phyloP scores from a whole-genome alignment of 2,888 invertebrate genomes.

The Apotomis betuletana region DNA sequence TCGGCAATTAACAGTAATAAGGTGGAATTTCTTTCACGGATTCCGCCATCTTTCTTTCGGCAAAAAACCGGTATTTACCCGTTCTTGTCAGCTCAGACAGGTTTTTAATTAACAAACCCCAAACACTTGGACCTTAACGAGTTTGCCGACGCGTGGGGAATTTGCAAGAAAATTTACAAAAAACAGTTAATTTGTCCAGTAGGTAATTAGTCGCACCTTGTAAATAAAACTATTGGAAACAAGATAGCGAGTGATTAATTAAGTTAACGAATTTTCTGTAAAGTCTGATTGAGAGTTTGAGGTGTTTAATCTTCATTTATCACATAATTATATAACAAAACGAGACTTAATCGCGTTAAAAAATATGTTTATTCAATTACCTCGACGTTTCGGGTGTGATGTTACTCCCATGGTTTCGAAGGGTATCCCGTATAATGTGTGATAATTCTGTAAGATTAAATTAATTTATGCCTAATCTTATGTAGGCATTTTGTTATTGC shows the following conservation, averaged over 20 bases:
- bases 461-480: no score
- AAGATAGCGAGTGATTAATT: background rate
- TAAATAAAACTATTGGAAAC: conserved; percentile 25
- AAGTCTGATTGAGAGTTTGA: background rate
- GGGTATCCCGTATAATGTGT: no score
- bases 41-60: conserved; percentile 25
- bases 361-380: no score
- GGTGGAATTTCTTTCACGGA: background rate
- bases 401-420: no score
- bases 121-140: conserved; percentile 57
- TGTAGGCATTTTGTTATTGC: no score
- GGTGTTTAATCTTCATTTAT: no score
- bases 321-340: no score
- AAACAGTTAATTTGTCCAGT: conserved; percentile 35
- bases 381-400: no score
- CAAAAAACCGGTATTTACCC: conserved; percentile 42
- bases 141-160: conserved; percentile 52
- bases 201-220: conserved; percentile 32
- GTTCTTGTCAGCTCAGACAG: conserved; percentile 51
- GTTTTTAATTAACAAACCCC: conserved; percentile 63
- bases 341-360: no score
- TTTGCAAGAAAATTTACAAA: conserved; percentile 25
- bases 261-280: background rate
- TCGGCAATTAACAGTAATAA: background rate
- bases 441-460: no score